Evolutionary conservation across 2,113 vertebrate genomes (phyloP).

Genomic region (Oreochromis tanganicae): DNA sequence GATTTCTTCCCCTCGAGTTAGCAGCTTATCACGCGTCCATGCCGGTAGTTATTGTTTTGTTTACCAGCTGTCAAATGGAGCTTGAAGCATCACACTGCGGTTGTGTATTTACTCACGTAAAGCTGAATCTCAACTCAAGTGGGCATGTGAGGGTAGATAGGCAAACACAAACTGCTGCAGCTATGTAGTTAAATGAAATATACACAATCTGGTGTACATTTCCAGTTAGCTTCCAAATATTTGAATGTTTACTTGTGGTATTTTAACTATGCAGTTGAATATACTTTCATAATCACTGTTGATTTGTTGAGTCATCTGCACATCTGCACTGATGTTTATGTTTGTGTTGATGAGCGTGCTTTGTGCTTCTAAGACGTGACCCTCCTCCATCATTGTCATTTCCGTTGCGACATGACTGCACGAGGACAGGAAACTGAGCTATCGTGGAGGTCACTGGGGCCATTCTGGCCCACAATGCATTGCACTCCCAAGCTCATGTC

Average conservation of each 20-base stretch:
- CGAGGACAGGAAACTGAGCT: conserved; percentile 18
- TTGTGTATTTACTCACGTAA: background rate
- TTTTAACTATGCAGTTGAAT: background rate
- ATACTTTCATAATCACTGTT: background rate
- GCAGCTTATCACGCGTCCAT: background rate
- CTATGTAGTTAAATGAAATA: background rate
- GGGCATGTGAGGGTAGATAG: background rate
- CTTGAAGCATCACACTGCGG: background rate
- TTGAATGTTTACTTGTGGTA: background rate
- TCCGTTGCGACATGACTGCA: background rate
- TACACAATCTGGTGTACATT: background rate
- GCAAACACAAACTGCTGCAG: background rate
- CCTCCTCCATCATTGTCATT: background rate
- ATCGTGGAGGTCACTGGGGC: conserved; percentile 27
- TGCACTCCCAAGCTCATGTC: background rate
- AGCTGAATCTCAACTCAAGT: background rate
- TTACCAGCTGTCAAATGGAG: conserved; percentile 31
- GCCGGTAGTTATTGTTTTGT: conserved; percentile 3
- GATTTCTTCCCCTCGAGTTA: background rate
- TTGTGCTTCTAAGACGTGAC: background rate
- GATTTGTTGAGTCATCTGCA: background rate
- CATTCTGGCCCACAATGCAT: conserved; percentile 19
- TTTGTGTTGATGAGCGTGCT: background rate
- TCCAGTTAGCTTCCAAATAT: background rate
- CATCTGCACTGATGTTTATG: background rate